These are phyloP conservation scores for Emmelina monodactyla DNA, from an alignment of 2,888 invertebrate genomes.

Conservation along the genomic window DNA sequence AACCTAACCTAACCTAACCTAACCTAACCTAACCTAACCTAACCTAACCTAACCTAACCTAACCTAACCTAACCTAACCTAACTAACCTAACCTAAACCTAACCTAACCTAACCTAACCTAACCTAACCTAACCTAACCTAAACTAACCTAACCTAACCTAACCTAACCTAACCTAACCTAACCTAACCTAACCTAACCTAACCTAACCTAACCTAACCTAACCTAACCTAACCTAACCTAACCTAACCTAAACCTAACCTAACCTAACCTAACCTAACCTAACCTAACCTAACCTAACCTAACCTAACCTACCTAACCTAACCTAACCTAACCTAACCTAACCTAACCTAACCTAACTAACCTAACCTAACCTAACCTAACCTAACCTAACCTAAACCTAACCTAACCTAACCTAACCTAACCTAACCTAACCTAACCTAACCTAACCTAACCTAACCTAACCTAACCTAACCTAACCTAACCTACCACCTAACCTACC, in stretches of 20 bases:
- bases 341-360: constrained; percentile 1
- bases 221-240: not conserved
- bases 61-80: constrained; percentile 10
- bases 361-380: constrained; percentile 3
- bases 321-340: not conserved
- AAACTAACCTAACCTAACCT: constrained; percentile 16
- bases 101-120: constrained; percentile 3
- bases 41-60: constrained; percentile 8
- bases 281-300: not conserved
- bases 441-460: constrained; percentile 9
- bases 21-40: constrained; percentile 4
- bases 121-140: constrained; percentile 7
- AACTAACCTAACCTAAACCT: constrained; percentile 7
- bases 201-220: constrained; percentile 6
- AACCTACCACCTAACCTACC: no score
- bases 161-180: constrained; percentile 6
- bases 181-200: constrained; percentile 7
- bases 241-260: not conserved
- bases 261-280: not conserved
- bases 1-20: not conserved
- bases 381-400: not conserved
- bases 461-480: constrained; percentile 9
- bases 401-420: constrained; percentile 5
- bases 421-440: constrained; percentile 9
- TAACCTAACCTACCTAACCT: not conserved